Evolutionary conservation across 2,888 invertebrate genomes (phyloP), one percentile per base, ranked within the genome.

Genomic region (Drosophila acutilabella): DNA sequence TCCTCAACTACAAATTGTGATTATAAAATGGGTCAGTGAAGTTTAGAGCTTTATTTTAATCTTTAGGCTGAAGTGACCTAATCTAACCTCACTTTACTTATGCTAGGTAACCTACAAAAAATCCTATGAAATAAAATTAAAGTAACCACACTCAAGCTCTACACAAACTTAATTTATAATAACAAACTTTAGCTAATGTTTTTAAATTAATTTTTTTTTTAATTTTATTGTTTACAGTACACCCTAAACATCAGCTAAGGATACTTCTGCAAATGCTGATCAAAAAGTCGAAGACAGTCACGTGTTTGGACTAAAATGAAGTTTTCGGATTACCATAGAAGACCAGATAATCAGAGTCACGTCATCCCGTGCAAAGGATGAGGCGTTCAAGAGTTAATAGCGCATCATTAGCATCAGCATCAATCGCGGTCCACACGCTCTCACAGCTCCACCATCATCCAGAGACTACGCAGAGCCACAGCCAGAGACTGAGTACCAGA

Each of bases 351-450:
- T 66, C 68, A 78, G 69, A 81, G 81, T 82, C 78, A 83, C 84
- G 88, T 80, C 76, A 62, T 71, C 71, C 74, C 79, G 80, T 85
- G 83, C 88, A 90, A 90, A 89, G 88, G 84, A 89, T 89, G 90
- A 90, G 82, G 90, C 90, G 82, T 75, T 79, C 74, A 71, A 76
- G 59, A 65, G 84, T 69, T 68, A 71, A 75, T 56, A 71, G 72
- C 60, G 65, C 80, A 82, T 66, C 68, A 71, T 67, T 67, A 71
- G 62, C 80, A 81, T 65, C 76, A 72, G 79, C 88, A 78, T 73
- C 80, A 72, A 71, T 59, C 67, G 79, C 68, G 71, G 59, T 68
- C 64, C 62, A 42, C 23, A 56, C 67, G 54, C 64, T 64, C 56
- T 42, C 57, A 62, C 64, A 38, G 51, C 70, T 48, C 41, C 40